Percentiles rank a stretch among this genome's conserved stretches.
Conservation (phyloP, 2,797 vertebrate species). For the Chiroxiphia lanceolata region DNA sequence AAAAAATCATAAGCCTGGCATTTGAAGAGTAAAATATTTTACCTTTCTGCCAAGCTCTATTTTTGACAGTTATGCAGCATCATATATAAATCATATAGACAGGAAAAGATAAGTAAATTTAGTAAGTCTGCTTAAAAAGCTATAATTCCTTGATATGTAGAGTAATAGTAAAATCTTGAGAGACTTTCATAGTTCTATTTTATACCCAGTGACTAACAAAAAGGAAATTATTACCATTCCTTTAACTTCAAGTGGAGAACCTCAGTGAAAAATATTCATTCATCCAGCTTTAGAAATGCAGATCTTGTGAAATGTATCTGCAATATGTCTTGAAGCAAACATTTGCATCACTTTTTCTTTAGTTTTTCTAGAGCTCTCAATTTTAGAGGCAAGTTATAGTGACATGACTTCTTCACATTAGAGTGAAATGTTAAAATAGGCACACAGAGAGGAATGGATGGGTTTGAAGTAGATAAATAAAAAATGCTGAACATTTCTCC, state of each 20-base stretch:
- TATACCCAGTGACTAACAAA: background rate
- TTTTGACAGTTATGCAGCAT: background rate
- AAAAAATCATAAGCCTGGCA: background rate
- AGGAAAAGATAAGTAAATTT: background rate
- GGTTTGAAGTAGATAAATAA: background rate
- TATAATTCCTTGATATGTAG: background rate
- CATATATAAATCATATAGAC: background rate
- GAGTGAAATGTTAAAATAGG: background rate
- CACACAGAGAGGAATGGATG: fast-evolving
- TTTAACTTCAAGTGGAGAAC: background rate
- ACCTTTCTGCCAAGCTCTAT: background rate
- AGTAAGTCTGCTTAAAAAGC: background rate
- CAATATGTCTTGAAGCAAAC: background rate
- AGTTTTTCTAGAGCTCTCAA: background rate
- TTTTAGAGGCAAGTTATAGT: background rate
- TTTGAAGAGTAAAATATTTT: slow-evolving; percentile 27
- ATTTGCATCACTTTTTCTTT: background rate
- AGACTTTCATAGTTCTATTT: slow-evolving; percentile 9
- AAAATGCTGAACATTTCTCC: background rate
- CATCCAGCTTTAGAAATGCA: background rate
- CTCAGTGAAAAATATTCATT: background rate
- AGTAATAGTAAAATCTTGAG: background rate
- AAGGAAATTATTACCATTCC: background rate
- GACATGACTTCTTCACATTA: background rate
- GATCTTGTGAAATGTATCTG: background rate